These are phyloP conservation scores for Drosophila elegans DNA, from an alignment of 1,140 invertebrate genomes.

Conservation along the genomic window DNA sequence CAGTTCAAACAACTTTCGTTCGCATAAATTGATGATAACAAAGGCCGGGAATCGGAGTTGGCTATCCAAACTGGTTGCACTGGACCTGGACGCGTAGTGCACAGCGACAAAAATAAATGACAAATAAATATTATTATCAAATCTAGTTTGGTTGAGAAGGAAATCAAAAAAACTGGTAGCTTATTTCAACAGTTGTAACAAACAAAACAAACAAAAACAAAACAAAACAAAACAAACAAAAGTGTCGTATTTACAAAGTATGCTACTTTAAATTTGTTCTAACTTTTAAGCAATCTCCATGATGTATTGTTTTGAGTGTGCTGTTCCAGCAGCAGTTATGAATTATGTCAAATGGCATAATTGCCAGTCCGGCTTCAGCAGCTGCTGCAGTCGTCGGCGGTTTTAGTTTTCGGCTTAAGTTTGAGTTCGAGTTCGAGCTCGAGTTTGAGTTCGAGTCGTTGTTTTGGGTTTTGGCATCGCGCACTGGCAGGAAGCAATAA, in stretches of 20 bases:
- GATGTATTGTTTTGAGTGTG: slow-evolving; percentile 13
- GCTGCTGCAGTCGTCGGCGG: slow-evolving; percentile 44
- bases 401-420: slow-evolving; percentile 36
- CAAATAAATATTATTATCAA: no score
- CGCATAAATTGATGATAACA: slow-evolving; percentile 82
- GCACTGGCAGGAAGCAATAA: slow-evolving; percentile 75
- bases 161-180: no score
- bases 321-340: slow-evolving; percentile 65
- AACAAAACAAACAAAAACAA: no score
- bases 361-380: slow-evolving; percentile 58
- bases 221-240: no score
- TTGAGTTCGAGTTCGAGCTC: slow-evolving; percentile 13
- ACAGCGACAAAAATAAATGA: slow-evolving; percentile 4
- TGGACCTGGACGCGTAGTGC: slow-evolving; percentile 30
- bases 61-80: slow-evolving; percentile 49
- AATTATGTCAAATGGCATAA: slow-evolving; percentile 83
- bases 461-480: slow-evolving; percentile 59
- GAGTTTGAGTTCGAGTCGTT: slow-evolving; percentile 1
- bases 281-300: no score
- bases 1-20: slow-evolving; percentile 77
- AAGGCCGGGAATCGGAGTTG: slow-evolving; percentile 43
- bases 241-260: no score
- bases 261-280: no score
- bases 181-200: no score
- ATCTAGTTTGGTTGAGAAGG: no score